Base-by-base conservation (phyloP, 1,140 invertebrate species). In the Centruroides vittatus region DNA sequence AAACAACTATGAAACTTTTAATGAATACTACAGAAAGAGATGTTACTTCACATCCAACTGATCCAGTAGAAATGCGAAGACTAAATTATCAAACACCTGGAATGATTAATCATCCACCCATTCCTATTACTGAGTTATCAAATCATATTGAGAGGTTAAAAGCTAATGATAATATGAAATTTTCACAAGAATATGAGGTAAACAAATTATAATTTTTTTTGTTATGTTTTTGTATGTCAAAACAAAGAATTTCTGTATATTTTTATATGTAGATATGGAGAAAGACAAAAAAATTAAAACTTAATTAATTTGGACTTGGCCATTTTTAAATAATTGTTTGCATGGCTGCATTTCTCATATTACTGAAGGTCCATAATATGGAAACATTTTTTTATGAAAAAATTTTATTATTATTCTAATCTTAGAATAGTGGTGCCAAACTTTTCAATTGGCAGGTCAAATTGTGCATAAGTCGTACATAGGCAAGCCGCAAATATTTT, bases 31-130 rank as follows among this genome's bases (percentile, higher is more conserved):
- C 61, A 35, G 61, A 62, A 35, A 55, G 61, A 53, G 60, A 70
- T 59, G 53, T 68, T 62, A 60, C 70, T 60, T 67, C 72, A 48
- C 71, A 72, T 58, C 77, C 92, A 1, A 89, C 85, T 55, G 94
- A 98, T 78, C 94, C 94, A 1, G 93, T 98, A 0, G 93, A 98
- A 76, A 89, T 97, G 84, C 79, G 94, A 11, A 78, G 94, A 55
- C 76, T 97, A 53, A 95, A 96, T 73, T 98, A 95, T 81, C 93
- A 98, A 78, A 97, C 93, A 3, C 93, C 93, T 41, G 94, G 86
- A 49, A 94, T 94, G 90, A 88, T 92, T 36, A 90, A 87, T 34
- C 94, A 98, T 79, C 94, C 94, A 10, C 94, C 97, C 4, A 97
- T 99, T 67, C 87, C 93, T 1, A 88, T 99, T 55, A 84, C 85